phyloP scores from a whole-genome alignment of 2,888 invertebrate genomes.

The Brassicogethes aeneus region DNA sequence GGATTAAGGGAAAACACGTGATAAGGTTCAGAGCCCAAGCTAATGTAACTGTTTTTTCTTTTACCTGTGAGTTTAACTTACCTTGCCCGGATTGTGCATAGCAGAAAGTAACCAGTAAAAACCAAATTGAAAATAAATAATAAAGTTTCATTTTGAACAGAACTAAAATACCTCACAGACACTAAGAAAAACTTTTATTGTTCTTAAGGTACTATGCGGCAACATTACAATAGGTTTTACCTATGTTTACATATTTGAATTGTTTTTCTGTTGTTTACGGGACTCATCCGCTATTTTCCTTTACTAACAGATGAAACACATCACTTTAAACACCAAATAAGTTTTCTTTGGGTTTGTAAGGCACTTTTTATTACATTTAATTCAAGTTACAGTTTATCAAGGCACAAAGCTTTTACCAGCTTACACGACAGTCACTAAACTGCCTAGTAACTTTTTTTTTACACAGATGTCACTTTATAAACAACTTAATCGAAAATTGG shows the following conservation, averaged over 20 bases:
- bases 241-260: conserved; percentile 10
- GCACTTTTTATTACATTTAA: conserved; percentile 9
- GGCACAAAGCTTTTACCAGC: conserved; percentile 10
- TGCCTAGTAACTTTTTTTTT: too few species aligned
- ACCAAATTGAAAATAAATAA: background rate
- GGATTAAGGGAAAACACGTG: background rate
- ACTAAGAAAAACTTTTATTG: background rate
- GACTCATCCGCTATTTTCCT: background rate
- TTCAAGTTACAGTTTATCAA: conserved; percentile 7
- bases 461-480: too few species aligned
- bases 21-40: background rate
- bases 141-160: background rate
- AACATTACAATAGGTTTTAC: conserved; percentile 10
- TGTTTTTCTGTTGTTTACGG: background rate
- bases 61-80: background rate
- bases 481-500: too few species aligned
- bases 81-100: background rate
- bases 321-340: background rate
- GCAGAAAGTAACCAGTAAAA: background rate
- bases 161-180: background rate
- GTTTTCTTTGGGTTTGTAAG: background rate
- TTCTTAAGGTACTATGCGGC: conserved; percentile 7
- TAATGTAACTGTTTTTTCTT: background rate
- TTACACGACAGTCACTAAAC: background rate
- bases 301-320: background rate